Evolutionary conservation across 2,113 vertebrate species (phyloP), one percentile per base, ranked within the genome.

Genomic region (Acrocephalus arundinaceus): DNA sequence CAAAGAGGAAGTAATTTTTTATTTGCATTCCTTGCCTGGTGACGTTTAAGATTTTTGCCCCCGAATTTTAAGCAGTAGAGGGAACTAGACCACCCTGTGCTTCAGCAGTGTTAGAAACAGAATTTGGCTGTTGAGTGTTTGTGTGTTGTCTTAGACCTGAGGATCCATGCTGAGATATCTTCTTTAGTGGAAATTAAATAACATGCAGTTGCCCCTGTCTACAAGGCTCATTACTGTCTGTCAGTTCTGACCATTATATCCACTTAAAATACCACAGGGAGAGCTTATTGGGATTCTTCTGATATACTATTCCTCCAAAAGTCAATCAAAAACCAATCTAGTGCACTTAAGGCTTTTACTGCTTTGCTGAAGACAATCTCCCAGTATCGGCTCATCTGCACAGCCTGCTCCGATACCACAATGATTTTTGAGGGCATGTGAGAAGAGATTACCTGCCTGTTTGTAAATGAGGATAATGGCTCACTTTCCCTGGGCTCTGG

Each of bases 241-340:
- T 97, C 94, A 93, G 86, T 86, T 96, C 95, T 96, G 95, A 97
- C 95, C 95, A 96, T 95, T 96, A 95, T 94, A 95, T 87, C 93
- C 94, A 97, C 94, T 97, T 96, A 97, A 95, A 96, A 95, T 96
- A 95, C 96, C 95, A 92, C 92, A 90, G 95, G 95, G 95, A 95
- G 76, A 93, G 79, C 93, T 92, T 94, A 93, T 94, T 95, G 57
- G 91, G 88, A 96, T 94, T 95, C 93, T 93, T 95, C 95, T 94
- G 95, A 97, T 96, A 95, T 94, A 94, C 93, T 95, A 28, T 96
- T 95, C 92, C 94, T 96, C 93, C 84, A 86, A 97, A 97, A 97
- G 97, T 97, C 97, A 97, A 97, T 97, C 93, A 94, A 97, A 97
- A 97, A 94, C 93, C 97, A 97, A 97, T 97, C 96, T 94, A 97